phyloP scores from a whole-genome alignment of 1,140 invertebrate species.

The Harpegnathos saltator region DNA sequence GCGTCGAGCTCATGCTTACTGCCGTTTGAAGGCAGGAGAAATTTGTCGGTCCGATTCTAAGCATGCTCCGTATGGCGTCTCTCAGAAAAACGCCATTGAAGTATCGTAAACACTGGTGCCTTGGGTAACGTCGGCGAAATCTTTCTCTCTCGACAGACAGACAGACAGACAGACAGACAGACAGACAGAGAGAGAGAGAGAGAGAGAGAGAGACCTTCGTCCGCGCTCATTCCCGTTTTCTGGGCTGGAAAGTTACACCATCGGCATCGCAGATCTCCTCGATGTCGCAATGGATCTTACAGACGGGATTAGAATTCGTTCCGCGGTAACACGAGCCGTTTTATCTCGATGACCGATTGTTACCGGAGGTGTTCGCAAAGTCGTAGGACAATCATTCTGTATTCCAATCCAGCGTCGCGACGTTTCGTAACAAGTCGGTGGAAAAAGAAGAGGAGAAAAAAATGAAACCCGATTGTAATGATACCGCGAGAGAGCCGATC shows the following conservation, averaged over 20 bases:
- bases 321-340: constrained; percentile 61
- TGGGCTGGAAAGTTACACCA: constrained; percentile 58
- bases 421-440: constrained; percentile 35
- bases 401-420: constrained; percentile 14
- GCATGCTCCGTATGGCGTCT: no score
- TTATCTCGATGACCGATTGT: constrained; percentile 57
- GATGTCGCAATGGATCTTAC: constrained; percentile 62
- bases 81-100: neutral
- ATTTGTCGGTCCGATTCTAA: neutral
- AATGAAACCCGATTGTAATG: constrained; percentile 50
- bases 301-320: constrained; percentile 65
- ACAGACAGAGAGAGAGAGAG: no score
- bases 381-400: constrained; percentile 65
- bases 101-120: neutral
- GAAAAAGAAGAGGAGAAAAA: constrained; percentile 1
- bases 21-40: neutral
- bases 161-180: no score
- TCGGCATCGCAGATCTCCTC: constrained; percentile 28
- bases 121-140: neutral
- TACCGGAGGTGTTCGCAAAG: constrained; percentile 56
- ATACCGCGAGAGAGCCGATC: neutral
- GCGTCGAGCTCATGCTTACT: constrained; percentile 28
- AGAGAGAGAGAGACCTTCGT: neutral
- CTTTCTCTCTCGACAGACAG: neutral
- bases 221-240: constrained; percentile 36